Conservation (phyloP, 2,113 vertebrate genomes). For the Passer domesticus region DNA sequence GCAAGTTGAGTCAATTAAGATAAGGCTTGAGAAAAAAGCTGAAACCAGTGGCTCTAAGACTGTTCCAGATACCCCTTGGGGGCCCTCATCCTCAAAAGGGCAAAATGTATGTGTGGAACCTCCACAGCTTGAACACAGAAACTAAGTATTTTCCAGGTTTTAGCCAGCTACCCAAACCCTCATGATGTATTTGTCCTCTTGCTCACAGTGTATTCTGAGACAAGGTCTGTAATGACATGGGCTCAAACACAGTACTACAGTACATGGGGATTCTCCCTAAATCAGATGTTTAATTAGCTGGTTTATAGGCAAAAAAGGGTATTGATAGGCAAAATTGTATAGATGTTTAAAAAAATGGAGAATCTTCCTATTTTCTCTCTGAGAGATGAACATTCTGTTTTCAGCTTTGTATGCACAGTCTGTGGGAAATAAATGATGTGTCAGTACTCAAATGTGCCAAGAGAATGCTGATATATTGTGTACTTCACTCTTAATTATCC, state of each 20-base stretch:
- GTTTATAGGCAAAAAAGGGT: neutral
- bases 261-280: neutral
- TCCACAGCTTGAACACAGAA: neutral
- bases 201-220: neutral
- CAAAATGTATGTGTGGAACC: neutral
- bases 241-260: neutral
- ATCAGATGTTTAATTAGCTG: neutral
- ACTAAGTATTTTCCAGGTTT: neutral
- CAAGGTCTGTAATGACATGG: neutral
- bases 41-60: neutral
- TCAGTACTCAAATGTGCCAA: neutral
- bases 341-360: neutral
- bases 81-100: neutral
- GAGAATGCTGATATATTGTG: constrained; percentile 16
- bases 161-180: neutral
- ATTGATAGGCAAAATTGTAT: neutral
- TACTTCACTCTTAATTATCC: neutral
- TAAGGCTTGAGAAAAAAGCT: neutral
- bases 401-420: neutral
- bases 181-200: neutral
- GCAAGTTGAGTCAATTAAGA: neutral
- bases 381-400: neutral
- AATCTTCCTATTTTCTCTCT: neutral
- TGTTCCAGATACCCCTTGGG: neutral
- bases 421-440: constrained; percentile 32